Evolutionary conservation across 2,888 invertebrate genomes (phyloP), one percentile per base, ranked within the genome.

Genomic region (Drosophila parthenogenetica): DNA sequence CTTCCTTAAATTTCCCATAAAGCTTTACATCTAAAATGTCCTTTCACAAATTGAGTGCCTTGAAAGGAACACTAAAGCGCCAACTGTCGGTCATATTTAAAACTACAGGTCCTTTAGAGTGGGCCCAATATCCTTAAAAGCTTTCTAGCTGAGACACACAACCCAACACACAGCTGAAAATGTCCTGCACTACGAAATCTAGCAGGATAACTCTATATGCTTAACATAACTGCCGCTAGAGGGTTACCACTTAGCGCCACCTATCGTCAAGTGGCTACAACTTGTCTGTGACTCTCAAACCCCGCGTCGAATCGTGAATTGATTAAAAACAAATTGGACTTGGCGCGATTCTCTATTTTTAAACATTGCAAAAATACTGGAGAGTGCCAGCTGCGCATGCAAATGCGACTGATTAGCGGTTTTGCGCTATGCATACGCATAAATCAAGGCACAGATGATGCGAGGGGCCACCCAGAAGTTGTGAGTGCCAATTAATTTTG

Each of bases 401-500:
- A 85, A 87, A 87, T 69, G 82, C 71, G 45, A 17, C 63, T 82
- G 73, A 89, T 87, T 89, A 79, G 74, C 60, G 65, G 43, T 55
- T 69, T 58, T 66, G 71, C 80, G 82, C 70, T 71, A 67, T 83
- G 89, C 74, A 82, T 63, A 58, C 49, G 58, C 29, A 58, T 89
- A 82, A 85, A 87, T 85, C 85, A 85, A 85, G 32, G 39, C 39
- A 16, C 16, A 19, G 39, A 57, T 19, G 45, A 29, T 17, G 22
- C 64, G 37, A 62, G 73, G 66, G 89, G 75, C 89, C 86, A 87
- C 86, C 86, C 86, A 87, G 86, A 79, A 76, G 64, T 62, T 69
- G 50, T n/a, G 64, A 55, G 55, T 73, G 63, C 60, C 85, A 83
- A 83, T 89, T 86, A 86, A 87, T 87, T 89, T 73, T 64, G 54